Percentiles rank a stretch among this genome's conserved stretches.
phyloP scores from a whole-genome alignment of 2,888 invertebrate genomes.

The Lithophane socia region DNA sequence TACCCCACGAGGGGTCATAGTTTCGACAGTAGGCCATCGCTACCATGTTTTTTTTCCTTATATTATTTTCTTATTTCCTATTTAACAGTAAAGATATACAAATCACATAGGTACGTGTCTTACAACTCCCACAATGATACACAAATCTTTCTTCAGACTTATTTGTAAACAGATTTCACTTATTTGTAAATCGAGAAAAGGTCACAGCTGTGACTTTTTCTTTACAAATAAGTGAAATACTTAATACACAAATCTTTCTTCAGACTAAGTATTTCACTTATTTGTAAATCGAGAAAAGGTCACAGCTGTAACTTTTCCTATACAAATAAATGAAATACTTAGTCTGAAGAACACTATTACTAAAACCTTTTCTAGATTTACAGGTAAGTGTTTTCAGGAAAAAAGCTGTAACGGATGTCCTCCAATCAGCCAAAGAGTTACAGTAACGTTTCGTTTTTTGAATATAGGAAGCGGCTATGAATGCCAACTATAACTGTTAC shows the following conservation, averaged over 20 bases:
- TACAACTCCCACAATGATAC: no score
- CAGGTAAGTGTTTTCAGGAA: background rate
- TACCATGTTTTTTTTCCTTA: background rate
- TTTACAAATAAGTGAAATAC: no score
- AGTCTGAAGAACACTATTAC: no score
- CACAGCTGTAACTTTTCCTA: background rate
- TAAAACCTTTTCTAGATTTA: background rate
- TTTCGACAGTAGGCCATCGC: background rate
- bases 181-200: no score
- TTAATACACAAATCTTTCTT: no score
- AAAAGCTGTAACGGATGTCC: background rate
- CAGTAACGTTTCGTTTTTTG: background rate
- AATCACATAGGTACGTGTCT: background rate
- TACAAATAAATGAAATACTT: no score
- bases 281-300: no score
- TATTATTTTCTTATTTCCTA: background rate
- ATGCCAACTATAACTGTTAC: background rate
- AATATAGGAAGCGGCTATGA: background rate
- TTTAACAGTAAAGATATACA: background rate
- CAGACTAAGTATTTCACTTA: no score
- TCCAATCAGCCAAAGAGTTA: background rate
- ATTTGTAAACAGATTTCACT: no score
- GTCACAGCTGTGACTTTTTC: no score
- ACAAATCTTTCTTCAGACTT: background rate
- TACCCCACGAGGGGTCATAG: background rate